Evolutionary conservation across 2,113 vertebrate genomes (phyloP), one percentile per base, ranked within the genome.

Genomic region (Archocentrus centrarchus): DNA sequence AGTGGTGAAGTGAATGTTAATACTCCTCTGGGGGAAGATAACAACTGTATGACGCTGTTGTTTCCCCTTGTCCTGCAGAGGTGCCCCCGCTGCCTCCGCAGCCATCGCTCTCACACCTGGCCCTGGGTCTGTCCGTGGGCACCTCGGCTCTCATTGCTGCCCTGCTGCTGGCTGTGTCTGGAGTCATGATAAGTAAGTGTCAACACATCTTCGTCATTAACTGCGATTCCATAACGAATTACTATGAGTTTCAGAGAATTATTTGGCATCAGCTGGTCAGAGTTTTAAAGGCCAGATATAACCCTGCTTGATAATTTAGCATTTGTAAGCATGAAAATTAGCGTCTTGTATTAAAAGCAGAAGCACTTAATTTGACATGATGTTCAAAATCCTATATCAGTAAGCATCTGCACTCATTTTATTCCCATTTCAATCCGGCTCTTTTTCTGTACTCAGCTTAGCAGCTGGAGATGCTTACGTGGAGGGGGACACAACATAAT

Each of bases 181-280:
- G 97, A 70, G 97, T 99, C 92, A 99, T 99, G 98, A 99, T 99
- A 81, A 98, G 98, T 99, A 89, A 97, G 98, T 97, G 11, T 17
- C 1, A 1, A 13, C 47, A 10, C 30, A 18, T 35, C 3, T 68
- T 22, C 61, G 39, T 30, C 24, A 14, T 37, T 57, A 66, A 53
- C 47, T 50, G 47, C 47, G 2, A 17, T 6, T 50, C 47, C 11
- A 15, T 15, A 47, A 47, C 13, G 4, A 47, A 15, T 4, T 47
- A 53, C 13, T 35, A 35, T 73, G 11, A 73, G 3, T 41, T 64
- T 64, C 11, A 41, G 22, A 22, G 20, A 41, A 64, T 5, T 8
- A 73, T 70, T 53, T 47, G 39, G n/a, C 41, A 44, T 6, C 39
- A 27, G 39, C 63, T 14, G 15, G 14, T 17, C 15, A 50, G 47